Evolutionary conservation across 1,140 invertebrate genomes (phyloP).

Genomic region (Aphaenogaster floridana): DNA sequence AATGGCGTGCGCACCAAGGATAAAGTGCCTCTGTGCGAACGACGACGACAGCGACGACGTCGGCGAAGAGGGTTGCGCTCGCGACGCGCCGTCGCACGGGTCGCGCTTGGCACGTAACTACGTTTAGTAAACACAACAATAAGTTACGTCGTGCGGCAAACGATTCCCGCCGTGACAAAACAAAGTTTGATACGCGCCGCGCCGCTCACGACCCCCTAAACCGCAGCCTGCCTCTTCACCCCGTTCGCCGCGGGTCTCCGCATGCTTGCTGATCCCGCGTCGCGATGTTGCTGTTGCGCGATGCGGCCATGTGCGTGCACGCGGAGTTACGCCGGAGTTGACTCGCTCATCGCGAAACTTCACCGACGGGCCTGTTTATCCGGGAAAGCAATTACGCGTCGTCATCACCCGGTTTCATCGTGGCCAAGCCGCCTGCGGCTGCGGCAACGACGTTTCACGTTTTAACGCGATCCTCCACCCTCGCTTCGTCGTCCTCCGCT

Average conservation of each 20-base stretch:
- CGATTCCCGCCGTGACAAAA: slow-evolving; percentile 81
- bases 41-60: slow-evolving; percentile 21
- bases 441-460: slow-evolving; percentile 20
- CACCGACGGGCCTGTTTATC: slow-evolving; percentile 77
- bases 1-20: slow-evolving; percentile 81
- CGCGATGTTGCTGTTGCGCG: neutral
- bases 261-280: slow-evolving; percentile 21
- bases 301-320: slow-evolving; percentile 48
- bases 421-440: slow-evolving; percentile 54
- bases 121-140: slow-evolving; percentile 85
- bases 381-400: slow-evolving; percentile 82
- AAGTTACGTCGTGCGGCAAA: slow-evolving; percentile 83
- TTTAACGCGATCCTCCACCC: slow-evolving; percentile 26
- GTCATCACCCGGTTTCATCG: slow-evolving; percentile 69
- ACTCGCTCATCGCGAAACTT: slow-evolving; percentile 60
- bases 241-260: neutral
- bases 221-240: neutral
- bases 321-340: slow-evolving; percentile 1
- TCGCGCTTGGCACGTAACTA: slow-evolving; percentile 76
- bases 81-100: neutral
- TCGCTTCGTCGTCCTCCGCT: neutral
- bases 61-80: slow-evolving; percentile 45
- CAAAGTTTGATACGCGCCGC: slow-evolving; percentile 83
- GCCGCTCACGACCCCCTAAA: slow-evolving; percentile 5
- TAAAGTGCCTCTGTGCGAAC: slow-evolving; percentile 78